Conservation (phyloP, 2,797 vertebrate genomes). For the Sebastes miniatus region DNA sequence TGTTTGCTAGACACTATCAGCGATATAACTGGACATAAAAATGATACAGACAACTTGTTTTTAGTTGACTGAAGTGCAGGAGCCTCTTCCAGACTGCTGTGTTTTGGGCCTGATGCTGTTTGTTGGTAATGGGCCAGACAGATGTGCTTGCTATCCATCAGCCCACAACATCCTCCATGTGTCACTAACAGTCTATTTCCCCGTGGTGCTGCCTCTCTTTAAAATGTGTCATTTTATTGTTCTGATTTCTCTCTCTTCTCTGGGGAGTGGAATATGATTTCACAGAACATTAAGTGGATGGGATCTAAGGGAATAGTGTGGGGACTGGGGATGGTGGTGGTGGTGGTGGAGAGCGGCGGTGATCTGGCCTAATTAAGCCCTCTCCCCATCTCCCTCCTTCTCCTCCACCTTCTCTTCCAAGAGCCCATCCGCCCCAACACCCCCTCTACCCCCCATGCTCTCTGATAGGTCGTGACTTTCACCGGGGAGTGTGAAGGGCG, state of each 20-base stretch:
- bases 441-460: conserved; percentile 10
- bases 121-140: conserved; percentile 55
- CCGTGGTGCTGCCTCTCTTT: conserved; percentile 58
- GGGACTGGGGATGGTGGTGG: conserved; percentile 33
- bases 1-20: neutral
- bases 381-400: conserved; percentile 7
- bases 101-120: conserved; percentile 33
- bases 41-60: neutral
- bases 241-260: conserved; percentile 66
- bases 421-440: neutral
- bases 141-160: conserved; percentile 65
- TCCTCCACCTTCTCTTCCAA: conserved; percentile 14
- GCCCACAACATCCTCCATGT: conserved; percentile 55
- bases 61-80: neutral
- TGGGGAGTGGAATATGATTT: conserved; percentile 75
- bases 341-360: conserved; percentile 21
- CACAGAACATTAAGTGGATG: conserved; percentile 79
- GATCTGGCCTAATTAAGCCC: conserved; percentile 77
- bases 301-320: conserved; percentile 70
- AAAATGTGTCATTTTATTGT: conserved; percentile 74
- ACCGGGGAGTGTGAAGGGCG: conserved; percentile 68
- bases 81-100: conserved; percentile 2
- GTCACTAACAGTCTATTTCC: conserved; percentile 59
- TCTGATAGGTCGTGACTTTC: conserved; percentile 71
- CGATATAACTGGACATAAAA: neutral